Base-by-base conservation (phyloP, 2,113 vertebrate species). In the Barnardius zonarius region DNA sequence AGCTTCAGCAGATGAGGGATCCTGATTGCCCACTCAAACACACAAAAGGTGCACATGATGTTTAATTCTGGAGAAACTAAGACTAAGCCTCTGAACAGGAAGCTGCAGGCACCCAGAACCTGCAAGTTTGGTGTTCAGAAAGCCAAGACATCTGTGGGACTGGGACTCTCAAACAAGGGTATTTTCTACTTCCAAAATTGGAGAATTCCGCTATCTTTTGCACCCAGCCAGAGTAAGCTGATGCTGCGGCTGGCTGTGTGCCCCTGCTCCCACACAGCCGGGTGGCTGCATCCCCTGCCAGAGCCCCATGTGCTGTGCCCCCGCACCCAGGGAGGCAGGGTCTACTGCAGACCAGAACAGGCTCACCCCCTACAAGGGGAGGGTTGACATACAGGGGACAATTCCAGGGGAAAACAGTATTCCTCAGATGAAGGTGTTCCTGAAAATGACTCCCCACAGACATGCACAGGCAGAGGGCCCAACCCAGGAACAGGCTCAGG, bases 341-440 rank as follows among this genome's bases (percentile, higher is more conserved):
- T 5, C 52, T 51, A 51, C 74, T 11, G 17, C 28, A 19, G 20
- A 24, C 8, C 6, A 10, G 30, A 13, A 22, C 3, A 6, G 52
- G 30, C 27, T 73, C 6, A 2, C 12, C 72, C n/a, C 43, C 37
- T 41, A 0, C 10, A 6, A 20, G 30, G 33, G 24, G 3, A 54
- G 2, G 30, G 30, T 28, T 7, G 28, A 44, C 0, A 0, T 25
- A 49, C 22, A 44, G 0, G 0, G 51, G n/a, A 59, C 8, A 13
- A 31, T 30, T 59, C 1, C 22, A 59, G 13, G 33, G 4, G 15
- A 8, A 10, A 18, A 1, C 5, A 52, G 17, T 9, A 9, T 4
- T 44, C 52, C 67, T 63, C 28, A 15, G 27, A 6, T 2, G 30
- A 41, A 69, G 41, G 49, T 37, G 25, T 52, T 23, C 44, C 49